Base-by-base conservation (phyloP, 2,113 vertebrate genomes). In the Pedionomus torquatus region DNA sequence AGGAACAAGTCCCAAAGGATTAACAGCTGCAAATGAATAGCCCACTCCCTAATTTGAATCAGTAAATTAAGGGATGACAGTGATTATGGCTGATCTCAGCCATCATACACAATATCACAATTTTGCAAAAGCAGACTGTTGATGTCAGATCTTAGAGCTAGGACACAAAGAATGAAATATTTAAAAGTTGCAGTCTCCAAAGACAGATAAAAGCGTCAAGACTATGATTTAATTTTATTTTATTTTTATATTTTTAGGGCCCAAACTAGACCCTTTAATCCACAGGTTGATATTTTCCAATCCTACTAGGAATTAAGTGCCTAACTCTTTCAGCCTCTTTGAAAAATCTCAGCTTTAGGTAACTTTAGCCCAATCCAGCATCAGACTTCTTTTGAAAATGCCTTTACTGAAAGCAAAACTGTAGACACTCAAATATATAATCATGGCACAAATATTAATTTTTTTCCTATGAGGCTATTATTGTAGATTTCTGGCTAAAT, bases 11-110 rank as follows among this genome's bases (percentile, higher is more conserved):
- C 87, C 89, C 82, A 65, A 1, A 82, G 57, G 84, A 94, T 69
- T 95, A 72, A 60, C 81, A 95, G 75, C 87, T 94, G 92, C 87
- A 96, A 85, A 63, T 60, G 94, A 91, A 85, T 72, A 88, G 68
- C 87, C 57, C 65, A 55, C 74, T 30, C 55, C 74, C 58, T 87
- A 83, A 93, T 93, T 77, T 94, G 71, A 91, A 88, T 88, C 78
- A 80, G 41, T 54, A 87, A 93, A 95, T 91, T 88, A 83, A 94
- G 41, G 79, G 35, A 48, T 91, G 88, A 79, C 65, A 35, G 51
- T 68, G 88, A 90, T 96, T 83, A 57, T 13, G 71, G 63, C 63
- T 79, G 79, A 94, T 94, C 75, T 83, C 63, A 92, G 75, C 86
- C 91, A 91, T 63, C 75, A 80, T 66, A 90, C 95, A 85, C 0